Evolutionary conservation across 2,113 vertebrate species (phyloP).

Genomic region (Poecilia latipinna): DNA sequence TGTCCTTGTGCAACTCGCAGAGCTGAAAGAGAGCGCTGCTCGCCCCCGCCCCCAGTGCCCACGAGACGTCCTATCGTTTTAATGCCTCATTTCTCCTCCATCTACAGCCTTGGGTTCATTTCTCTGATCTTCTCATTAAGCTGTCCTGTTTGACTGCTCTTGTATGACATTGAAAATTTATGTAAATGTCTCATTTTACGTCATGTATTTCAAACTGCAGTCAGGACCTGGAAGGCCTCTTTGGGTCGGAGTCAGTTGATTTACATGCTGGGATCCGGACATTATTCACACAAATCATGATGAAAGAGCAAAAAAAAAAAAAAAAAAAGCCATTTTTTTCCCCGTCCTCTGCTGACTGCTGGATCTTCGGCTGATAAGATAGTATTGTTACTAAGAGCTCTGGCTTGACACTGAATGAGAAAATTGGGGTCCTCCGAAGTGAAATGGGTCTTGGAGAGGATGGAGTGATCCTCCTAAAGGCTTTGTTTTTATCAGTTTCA

Average conservation of each 20-base stretch:
- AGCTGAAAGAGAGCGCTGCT: constrained; percentile 35
- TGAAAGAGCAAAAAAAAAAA: constrained; percentile 12
- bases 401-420: constrained; percentile 25
- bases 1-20: constrained; percentile 23
- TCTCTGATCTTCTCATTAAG: constrained; percentile 56
- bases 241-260: constrained; percentile 31
- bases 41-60: background rate
- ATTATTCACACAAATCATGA: background rate
- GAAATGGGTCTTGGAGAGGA: constrained; percentile 29
- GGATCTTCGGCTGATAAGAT: constrained; percentile 1
- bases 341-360: background rate
- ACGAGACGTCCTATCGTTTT: constrained; percentile 29
- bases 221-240: constrained; percentile 26
- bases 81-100: constrained; percentile 42
- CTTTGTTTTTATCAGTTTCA: constrained; percentile 43
- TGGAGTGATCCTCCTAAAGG: constrained; percentile 17
- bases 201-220: constrained; percentile 19
- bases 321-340: background rate
- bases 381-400: constrained; percentile 27
- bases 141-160: constrained; percentile 42
- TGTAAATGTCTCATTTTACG: constrained; percentile 48
- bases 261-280: constrained; percentile 5
- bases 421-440: constrained; percentile 30
- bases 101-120: constrained; percentile 45
- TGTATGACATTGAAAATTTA: constrained; percentile 55